These are phyloP conservation scores for Galemys pyrenaicus DNA, from an alignment of 2,113 vertebrate species.

Conservation along the genomic window DNA sequence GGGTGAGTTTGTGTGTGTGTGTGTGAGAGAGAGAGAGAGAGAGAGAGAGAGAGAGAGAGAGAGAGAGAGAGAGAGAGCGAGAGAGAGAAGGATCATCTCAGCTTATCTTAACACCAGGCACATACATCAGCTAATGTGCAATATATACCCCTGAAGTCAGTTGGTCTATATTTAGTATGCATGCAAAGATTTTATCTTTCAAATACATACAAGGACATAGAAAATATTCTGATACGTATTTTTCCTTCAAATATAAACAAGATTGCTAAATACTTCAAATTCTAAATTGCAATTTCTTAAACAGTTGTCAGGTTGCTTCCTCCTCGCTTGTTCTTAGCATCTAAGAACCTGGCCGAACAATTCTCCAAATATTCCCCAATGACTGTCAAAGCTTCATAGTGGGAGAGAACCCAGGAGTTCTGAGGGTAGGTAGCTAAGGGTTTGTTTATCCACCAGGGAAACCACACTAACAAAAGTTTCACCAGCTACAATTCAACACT, in stretches of 20 bases:
- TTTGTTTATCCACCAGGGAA: background rate
- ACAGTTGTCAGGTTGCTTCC: background rate
- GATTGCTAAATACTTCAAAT: background rate
- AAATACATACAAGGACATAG: background rate
- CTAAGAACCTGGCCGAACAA: background rate
- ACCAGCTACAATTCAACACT: background rate
- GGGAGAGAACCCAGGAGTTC: background rate
- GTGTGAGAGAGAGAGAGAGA: too few relatives aligned
- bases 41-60: too few relatives aligned
- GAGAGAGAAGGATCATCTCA: constrained; percentile 12
- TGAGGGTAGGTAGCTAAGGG: background rate
- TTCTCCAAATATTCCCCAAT: background rate
- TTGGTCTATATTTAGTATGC: constrained; percentile 46
- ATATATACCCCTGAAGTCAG: background rate
- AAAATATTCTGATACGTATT: background rate
- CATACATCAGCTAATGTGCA: background rate
- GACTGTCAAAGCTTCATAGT: background rate
- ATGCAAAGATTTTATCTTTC: constrained; percentile 1
- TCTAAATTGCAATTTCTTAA: background rate
- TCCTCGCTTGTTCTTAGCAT: background rate
- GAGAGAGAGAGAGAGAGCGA: too few relatives aligned
- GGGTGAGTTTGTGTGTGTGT: background rate
- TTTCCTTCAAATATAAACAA: constrained; percentile 41
- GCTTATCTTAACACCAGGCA: constrained; percentile 31
- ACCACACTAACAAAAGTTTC: background rate